phyloP scores from a whole-genome alignment of 2,113 vertebrate genomes.

The Mesembrinibis cayennensis region DNA sequence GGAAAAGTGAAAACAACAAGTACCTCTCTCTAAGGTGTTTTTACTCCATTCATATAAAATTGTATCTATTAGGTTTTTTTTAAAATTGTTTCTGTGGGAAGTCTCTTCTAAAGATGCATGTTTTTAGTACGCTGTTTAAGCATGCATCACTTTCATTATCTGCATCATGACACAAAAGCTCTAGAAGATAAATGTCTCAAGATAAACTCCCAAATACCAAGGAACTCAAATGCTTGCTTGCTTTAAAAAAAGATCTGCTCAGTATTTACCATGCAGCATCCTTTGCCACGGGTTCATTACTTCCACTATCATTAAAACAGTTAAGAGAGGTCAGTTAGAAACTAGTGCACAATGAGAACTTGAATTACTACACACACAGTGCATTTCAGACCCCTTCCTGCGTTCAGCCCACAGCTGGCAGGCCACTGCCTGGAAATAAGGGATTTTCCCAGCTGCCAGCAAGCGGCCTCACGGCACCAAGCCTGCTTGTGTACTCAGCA shows the following conservation, averaged over 20 bases:
- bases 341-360: not conserved
- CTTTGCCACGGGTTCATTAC: not conserved
- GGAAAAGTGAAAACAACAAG: not conserved
- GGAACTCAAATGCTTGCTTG: not conserved
- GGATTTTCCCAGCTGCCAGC: not conserved
- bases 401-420: fast-evolving
- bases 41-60: not conserved
- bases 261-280: not conserved
- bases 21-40: not conserved
- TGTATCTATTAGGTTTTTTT: not conserved
- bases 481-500: not conserved
- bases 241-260: not conserved
- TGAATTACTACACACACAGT: not conserved
- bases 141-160: not conserved
- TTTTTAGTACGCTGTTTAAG: not conserved
- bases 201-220: not conserved
- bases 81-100: not conserved
- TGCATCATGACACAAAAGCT: not conserved
- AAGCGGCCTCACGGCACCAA: not conserved
- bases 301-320: not conserved
- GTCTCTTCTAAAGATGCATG: not conserved
- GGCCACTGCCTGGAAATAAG: not conserved
- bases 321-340: not conserved
- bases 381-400: not conserved
- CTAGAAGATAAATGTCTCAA: not conserved